A percentile compares a stretch with the other conserved stretches of the same genome.
Evolutionary conservation across 2,888 invertebrate species (phyloP).

Genomic region (Scrobipalpa atriplicella): DNA sequence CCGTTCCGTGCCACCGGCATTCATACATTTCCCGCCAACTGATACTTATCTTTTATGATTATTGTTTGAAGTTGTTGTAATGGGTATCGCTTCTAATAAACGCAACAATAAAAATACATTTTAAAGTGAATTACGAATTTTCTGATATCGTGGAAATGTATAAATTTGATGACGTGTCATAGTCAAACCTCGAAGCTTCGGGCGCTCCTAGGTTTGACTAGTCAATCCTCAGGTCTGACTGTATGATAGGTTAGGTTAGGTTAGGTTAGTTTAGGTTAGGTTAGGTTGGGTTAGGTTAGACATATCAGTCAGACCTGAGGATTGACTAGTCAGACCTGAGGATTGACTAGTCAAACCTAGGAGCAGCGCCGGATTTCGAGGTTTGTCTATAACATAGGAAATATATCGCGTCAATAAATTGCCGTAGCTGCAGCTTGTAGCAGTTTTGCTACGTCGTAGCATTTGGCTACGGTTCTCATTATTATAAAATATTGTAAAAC

Average conservation of each 20-base stretch:
- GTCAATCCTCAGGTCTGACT: no score
- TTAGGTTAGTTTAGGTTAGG: no score
- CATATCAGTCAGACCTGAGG: no score
- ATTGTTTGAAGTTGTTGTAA: not conserved
- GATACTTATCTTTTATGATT: slow-evolving; percentile 17
- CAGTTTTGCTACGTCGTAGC: slow-evolving; percentile 1
- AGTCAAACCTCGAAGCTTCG: no score
- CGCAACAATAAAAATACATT: slow-evolving; percentile 1
- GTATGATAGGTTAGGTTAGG: no score
- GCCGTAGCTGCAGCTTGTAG: not conserved
- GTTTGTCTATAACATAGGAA: no score
- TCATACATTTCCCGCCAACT: not conserved
- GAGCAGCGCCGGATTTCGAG: no score
- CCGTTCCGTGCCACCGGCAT: not conserved
- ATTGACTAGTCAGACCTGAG: no score
- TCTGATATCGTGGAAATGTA: not conserved
- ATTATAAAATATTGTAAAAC: not conserved
- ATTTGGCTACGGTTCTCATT: not conserved
- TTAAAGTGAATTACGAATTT: not conserved
- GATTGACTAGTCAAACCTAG: no score
- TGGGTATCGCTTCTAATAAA: not conserved
- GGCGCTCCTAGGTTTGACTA: no score
- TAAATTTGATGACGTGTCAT: not conserved
- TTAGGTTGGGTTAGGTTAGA: no score
- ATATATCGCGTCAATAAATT: no score